Evolutionary conservation across 2,113 vertebrate species (phyloP).

Genomic region (Probosciger aterrimus): DNA sequence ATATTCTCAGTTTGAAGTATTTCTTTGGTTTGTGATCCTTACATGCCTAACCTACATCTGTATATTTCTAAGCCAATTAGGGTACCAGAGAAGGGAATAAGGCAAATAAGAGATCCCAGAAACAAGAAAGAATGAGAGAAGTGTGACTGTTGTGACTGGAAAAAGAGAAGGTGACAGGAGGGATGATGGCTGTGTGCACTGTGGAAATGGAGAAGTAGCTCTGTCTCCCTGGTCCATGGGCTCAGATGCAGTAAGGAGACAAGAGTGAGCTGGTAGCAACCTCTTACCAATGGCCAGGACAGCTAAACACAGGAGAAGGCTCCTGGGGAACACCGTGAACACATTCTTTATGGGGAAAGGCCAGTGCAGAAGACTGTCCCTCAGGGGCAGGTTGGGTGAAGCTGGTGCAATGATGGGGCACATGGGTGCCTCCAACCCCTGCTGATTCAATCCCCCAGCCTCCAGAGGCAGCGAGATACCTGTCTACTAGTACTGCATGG

Average conservation of each 20-base stretch:
- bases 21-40: not conserved
- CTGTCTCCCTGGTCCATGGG: not conserved
- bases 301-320: not conserved
- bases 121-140: accelerated
- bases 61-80: accelerated
- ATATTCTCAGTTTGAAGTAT: accelerated
- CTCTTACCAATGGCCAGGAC: no score
- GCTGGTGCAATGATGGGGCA: not conserved
- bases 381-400: not conserved
- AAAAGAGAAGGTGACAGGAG: not conserved
- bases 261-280: not conserved
- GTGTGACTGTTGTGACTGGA: not conserved
- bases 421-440: accelerated
- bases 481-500: accelerated
- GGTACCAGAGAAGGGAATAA: not conserved
- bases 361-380: accelerated
- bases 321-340: not conserved
- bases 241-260: not conserved
- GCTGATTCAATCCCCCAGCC: not conserved
- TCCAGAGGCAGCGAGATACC: not conserved
- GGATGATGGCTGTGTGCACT: not conserved
- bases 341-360: not conserved
- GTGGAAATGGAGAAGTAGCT: not conserved
- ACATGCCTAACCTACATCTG: not conserved
- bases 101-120: not conserved